Evolutionary conservation across 2,888 invertebrate genomes (phyloP).

Genomic region (Lottia gigantea): DNA sequence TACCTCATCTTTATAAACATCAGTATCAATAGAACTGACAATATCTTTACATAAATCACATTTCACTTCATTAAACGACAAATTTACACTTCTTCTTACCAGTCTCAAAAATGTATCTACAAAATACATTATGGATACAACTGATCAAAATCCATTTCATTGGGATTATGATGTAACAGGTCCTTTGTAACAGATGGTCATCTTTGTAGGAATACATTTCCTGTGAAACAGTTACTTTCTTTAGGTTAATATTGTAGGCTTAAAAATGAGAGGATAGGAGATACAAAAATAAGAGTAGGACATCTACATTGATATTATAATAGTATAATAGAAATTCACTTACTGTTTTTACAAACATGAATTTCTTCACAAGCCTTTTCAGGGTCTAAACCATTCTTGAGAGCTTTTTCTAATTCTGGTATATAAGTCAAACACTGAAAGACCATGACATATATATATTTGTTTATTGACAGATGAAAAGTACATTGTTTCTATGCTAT

Average conservation of each 20-base stretch:
- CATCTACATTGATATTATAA: no score
- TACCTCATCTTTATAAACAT: conserved; percentile 25
- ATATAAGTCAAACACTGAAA: conserved; percentile 26
- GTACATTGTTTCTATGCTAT: no score
- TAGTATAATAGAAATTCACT: neutral
- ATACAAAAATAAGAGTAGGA: no score
- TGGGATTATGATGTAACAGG: no score
- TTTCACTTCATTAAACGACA: conserved; percentile 8
- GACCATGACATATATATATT: no score
- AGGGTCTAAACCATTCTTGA: conserved; percentile 31
- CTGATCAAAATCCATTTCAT: no score
- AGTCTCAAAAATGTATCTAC: neutral
- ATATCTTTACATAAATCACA: conserved; percentile 24
- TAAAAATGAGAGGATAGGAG: no score
- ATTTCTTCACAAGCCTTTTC: conserved; percentile 20
- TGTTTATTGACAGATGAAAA: no score
- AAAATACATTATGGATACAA: neutral
- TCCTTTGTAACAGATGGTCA: no score
- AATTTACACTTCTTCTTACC: neutral
- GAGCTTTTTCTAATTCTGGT: conserved; percentile 24
- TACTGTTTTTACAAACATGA: conserved; percentile 14
- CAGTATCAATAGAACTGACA: conserved; percentile 21
- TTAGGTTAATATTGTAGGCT: no score
- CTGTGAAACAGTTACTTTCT: no score
- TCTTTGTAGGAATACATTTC: no score